phyloP scores from a whole-genome alignment of 2,797 vertebrate genomes.

The Prunella strophiata region DNA sequence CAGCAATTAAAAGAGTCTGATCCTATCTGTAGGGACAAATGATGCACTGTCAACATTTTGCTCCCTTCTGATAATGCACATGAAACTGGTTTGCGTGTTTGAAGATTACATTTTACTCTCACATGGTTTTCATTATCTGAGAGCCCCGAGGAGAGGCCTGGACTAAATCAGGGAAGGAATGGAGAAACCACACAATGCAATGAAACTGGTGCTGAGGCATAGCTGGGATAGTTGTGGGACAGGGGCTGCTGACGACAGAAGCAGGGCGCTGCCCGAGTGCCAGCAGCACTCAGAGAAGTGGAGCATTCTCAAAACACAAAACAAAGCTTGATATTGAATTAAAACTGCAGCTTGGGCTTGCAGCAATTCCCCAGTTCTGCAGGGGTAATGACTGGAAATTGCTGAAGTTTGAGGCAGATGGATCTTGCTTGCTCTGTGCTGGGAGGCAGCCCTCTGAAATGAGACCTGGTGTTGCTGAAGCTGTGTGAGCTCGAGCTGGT shows the following conservation, averaged over 20 bases:
- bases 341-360: constrained; percentile 33
- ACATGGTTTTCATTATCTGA: constrained; percentile 80
- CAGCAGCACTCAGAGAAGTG: constrained; percentile 63
- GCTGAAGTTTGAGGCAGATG: not conserved
- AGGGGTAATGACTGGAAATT: constrained; percentile 36
- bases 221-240: constrained; percentile 79
- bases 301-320: not conserved
- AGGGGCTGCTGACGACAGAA: constrained; percentile 76
- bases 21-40: constrained; percentile 69
- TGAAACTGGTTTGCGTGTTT: constrained; percentile 69
- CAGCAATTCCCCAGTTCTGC: constrained; percentile 26
- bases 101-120: constrained; percentile 72
- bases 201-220: constrained; percentile 76
- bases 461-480: not conserved
- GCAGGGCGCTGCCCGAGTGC: constrained; percentile 66
- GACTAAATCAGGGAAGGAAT: constrained; percentile 80
- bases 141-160: constrained; percentile 73
- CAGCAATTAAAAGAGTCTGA: constrained; percentile 63
- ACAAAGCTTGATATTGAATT: constrained; percentile 1
- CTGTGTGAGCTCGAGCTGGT: not conserved
- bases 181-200: constrained; percentile 80
- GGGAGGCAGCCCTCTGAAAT: not conserved
- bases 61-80: constrained; percentile 62
- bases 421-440: not conserved
- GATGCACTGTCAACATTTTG: constrained; percentile 65